Conservation (phyloP, 1,140 invertebrate genomes). For the Palaemon carinicauda region DNA sequence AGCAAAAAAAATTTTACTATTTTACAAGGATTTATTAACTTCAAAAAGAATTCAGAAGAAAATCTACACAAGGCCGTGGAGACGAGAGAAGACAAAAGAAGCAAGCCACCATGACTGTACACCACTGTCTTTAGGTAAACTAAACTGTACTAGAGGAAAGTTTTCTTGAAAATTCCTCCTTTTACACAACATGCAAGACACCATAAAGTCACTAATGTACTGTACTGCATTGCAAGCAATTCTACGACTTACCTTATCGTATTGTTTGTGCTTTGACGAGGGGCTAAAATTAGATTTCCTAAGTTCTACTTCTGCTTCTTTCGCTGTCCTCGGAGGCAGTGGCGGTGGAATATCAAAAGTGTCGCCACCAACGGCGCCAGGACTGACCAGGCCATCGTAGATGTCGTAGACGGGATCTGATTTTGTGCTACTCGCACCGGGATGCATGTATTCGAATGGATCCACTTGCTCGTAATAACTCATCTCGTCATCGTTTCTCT, state of each 20-base stretch:
- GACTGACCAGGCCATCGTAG: slow-evolving; percentile 55
- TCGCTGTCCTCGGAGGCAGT: slow-evolving; percentile 41
- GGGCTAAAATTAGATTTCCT: slow-evolving; percentile 17
- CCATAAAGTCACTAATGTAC: too few species aligned
- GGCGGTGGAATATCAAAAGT: slow-evolving; percentile 58
- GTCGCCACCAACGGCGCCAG: slow-evolving; percentile 49
- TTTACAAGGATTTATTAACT: too few species aligned
- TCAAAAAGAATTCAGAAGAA: too few species aligned
- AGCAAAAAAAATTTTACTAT: too few species aligned
- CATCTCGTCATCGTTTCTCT: slow-evolving; percentile 49
- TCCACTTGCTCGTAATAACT: slow-evolving; percentile 60
- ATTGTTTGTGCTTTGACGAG: slow-evolving; percentile 1
- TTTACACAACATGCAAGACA: too few species aligned
- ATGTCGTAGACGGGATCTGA: slow-evolving; percentile 55
- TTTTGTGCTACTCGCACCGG: slow-evolving; percentile 40
- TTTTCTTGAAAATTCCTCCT: too few species aligned
- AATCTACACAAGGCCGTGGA: too few species aligned
- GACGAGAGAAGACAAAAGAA: too few species aligned
- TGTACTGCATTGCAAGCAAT: neutral
- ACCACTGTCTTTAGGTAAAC: too few species aligned
- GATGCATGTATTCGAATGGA: slow-evolving; percentile 61
- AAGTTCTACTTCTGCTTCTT: neutral
- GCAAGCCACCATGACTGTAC: too few species aligned
- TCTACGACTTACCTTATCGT: slow-evolving; percentile 15
- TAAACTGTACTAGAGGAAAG: too few species aligned